Evolutionary conservation across 1,140 invertebrate genomes (phyloP), one percentile per base, ranked within the genome.

Genomic region (Hetaerina americana): DNA sequence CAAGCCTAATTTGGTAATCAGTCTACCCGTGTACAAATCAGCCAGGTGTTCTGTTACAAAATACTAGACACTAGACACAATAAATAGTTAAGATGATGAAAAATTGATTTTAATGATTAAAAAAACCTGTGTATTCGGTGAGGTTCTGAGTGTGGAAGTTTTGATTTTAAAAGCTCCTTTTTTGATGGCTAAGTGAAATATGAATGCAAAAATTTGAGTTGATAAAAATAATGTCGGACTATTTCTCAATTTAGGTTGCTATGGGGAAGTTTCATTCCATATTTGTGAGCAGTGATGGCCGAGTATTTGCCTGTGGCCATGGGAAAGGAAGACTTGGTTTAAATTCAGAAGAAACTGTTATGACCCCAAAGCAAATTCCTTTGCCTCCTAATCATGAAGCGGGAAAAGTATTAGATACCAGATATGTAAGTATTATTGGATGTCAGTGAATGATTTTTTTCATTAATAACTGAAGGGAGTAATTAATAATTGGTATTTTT

Each of bases 251-350:
- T 78, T 57, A 83, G 84, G 74, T 91, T 18, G 84, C 84, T 24
- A 82, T 92, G 74, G 84, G 87, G 73, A 90, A 90, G 78, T 92
- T 90, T 78, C 91, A 92, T 79, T 87, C 86, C 72, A 80, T 90
- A 2, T 90, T 90, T 80, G 76, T 91, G 29, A 82, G 85, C 25
- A 79, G 76, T 1, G 75, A 76, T 72, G 87, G 87, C 0, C 79
- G 82, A 72, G 86, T 88, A 1, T 92, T 85, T 81, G 84, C 85
- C 27, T 90, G 89, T 81, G 91, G 91, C 0, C 88, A 90, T 80
- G 88, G 89, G n/a, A 85, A 86, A 75, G 89, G 89, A 49, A 79
- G 90, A 25, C 82, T 92, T 1, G 90, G 90, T 0, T 83, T 87
- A 69, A 84, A 83, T 0, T 78, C 80, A 70, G 88, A 91, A 78